Conservation (phyloP, 2,888 invertebrate species). For the Magallana nippona region DNA sequence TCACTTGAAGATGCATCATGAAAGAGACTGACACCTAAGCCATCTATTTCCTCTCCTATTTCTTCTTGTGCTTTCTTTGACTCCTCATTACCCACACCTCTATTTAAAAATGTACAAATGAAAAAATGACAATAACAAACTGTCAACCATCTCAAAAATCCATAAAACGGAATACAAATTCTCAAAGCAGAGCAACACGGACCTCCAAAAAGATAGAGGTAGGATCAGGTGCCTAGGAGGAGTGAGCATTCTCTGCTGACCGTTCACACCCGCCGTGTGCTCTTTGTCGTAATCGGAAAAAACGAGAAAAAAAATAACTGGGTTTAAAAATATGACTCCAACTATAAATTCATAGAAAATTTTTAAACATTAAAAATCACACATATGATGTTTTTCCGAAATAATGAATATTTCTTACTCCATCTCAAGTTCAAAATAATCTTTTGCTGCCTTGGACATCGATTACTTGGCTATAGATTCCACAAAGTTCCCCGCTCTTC, state of each 20-base stretch:
- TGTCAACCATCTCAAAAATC: too few species aligned
- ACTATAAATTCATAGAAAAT: neutral
- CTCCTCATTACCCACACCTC: conserved; percentile 39
- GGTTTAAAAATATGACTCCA: neutral
- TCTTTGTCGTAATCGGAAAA: too few species aligned
- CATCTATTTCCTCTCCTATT: conserved; percentile 40
- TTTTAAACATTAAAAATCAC: neutral
- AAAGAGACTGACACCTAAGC: conserved; percentile 31
- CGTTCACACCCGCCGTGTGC: too few species aligned
- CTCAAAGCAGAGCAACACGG: too few species aligned
- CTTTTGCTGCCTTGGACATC: neutral
- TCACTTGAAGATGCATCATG: conserved; percentile 28
- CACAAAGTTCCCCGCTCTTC: neutral
- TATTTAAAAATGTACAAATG: neutral
- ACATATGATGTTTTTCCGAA: neutral
- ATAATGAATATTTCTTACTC: neutral
- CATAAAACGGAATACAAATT: too few species aligned
- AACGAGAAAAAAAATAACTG: too few species aligned
- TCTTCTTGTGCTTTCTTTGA: conserved; percentile 29
- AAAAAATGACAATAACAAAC: too few species aligned
- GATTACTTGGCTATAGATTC: conserved; percentile 23
- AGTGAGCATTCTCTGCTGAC: too few species aligned
- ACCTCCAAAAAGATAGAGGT: too few species aligned
- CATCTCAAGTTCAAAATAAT: conserved; percentile 36
- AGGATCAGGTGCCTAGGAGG: too few species aligned